phyloP scores from a whole-genome alignment of 2,797 vertebrate genomes.

The Tenualosa thibaudeaui region DNA sequence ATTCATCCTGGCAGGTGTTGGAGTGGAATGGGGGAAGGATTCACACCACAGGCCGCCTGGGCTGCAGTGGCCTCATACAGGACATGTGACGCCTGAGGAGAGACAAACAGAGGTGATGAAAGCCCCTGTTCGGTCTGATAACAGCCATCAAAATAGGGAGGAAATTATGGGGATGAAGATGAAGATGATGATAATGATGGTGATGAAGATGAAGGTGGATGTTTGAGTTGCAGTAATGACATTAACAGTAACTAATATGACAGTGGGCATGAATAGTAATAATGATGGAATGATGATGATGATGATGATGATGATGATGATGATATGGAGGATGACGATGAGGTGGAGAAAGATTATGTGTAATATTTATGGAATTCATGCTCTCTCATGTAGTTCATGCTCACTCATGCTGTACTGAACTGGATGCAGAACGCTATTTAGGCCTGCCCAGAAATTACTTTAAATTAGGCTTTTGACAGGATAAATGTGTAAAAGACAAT shows the following conservation, averaged over 20 bases:
- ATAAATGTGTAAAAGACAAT: background rate
- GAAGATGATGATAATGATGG: background rate
- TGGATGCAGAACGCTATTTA: background rate
- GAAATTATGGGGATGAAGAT: background rate
- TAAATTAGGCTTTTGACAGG: background rate
- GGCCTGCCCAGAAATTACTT: background rate
- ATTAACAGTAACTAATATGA: background rate
- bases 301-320: background rate
- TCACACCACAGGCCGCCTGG: background rate
- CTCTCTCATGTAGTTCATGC: background rate
- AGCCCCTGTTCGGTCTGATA: background rate
- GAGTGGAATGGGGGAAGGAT: background rate
- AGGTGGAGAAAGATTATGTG: background rate
- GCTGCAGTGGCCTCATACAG: background rate
- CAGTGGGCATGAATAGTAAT: background rate
- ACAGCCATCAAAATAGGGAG: background rate
- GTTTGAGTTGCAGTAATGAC: background rate
- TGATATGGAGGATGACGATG: background rate
- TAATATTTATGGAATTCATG: no score
- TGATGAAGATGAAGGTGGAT: background rate
- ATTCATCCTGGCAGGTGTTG: constrained; percentile 14
- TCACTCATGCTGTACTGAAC: background rate
- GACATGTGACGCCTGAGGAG: background rate
- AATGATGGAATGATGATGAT: background rate
- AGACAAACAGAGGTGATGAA: background rate